Percentiles rank a stretch among this genome's conserved stretches.
These are phyloP conservation scores for Drosophila atroscutellata DNA, from an alignment of 2,888 invertebrate species.

Conservation along the genomic window DNA sequence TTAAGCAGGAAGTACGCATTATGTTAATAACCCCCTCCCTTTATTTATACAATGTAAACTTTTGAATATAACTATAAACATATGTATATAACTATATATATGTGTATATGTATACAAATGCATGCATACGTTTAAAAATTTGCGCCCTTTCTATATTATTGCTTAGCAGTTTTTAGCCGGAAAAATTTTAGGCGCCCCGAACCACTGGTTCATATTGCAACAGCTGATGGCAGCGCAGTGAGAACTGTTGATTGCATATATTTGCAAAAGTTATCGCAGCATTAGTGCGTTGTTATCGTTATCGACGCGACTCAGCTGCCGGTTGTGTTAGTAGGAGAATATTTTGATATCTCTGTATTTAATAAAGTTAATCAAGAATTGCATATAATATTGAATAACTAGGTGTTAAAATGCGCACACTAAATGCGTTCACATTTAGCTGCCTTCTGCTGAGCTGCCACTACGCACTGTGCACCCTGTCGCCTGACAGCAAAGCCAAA, in stretches of 20 bases:
- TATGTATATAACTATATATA: conserved; percentile 15
- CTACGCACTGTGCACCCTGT: conserved; percentile 68
- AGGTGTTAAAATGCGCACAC: conserved; percentile 43
- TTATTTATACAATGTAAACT: conserved; percentile 70
- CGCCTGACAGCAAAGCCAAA: conserved; percentile 71
- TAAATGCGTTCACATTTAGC: conserved; percentile 20
- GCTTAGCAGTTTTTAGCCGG: background rate
- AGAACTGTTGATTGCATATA: background rate
- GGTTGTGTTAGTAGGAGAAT: conserved; percentile 24
- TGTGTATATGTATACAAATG: conserved; percentile 38
- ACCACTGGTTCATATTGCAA: background rate
- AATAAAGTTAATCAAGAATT: background rate
- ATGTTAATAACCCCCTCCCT: conserved; percentile 45
- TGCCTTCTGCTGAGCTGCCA: conserved; percentile 39
- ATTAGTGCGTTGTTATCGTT: conserved; percentile 14
- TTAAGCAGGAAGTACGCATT: conserved; percentile 44
- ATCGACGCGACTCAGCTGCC: conserved; percentile 16
- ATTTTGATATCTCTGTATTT: conserved; percentile 11
- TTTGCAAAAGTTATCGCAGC: conserved; percentile 1
- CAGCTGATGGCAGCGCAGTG: background rate
- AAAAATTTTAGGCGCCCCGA: background rate
- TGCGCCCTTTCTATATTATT: background rate
- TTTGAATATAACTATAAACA: conserved; percentile 57
- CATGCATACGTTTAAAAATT: conserved; percentile 46
- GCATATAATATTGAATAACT: background rate